Evolutionary conservation across 1,140 invertebrate genomes (phyloP).

Genomic region (Zaprionus taronus): DNA sequence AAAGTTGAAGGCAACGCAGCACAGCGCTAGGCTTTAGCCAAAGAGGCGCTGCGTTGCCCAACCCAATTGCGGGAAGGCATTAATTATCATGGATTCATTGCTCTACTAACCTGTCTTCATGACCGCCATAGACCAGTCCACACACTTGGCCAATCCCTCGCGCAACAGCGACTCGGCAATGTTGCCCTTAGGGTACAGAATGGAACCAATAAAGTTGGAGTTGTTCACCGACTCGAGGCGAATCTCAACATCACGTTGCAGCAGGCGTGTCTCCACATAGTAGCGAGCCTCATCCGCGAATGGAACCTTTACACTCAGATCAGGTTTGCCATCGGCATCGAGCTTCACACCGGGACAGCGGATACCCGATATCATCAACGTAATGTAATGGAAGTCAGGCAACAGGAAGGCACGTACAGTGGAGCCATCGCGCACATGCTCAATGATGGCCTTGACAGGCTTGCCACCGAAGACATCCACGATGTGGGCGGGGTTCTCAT

Average conservation of each 20-base stretch:
- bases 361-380: conserved; percentile 97
- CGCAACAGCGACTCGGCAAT: conserved; percentile 96
- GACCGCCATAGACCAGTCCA: conserved; percentile 98
- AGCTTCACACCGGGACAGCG: conserved; percentile 92
- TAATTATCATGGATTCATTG: neutral
- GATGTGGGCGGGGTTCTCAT: conserved; percentile 93
- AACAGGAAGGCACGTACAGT: conserved; percentile 95
- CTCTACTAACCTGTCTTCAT: conserved; percentile 88
- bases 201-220: conserved; percentile 97
- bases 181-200: conserved; percentile 96
- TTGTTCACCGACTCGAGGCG: conserved; percentile 96
- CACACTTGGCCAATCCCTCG: conserved; percentile 97
- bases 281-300: conserved; percentile 88
- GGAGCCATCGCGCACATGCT: conserved; percentile 98
- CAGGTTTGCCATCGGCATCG: conserved; percentile 88
- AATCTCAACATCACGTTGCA: conserved; percentile 97
- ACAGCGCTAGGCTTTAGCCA: conserved; percentile 50
- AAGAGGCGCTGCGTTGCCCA: conserved; percentile 46
- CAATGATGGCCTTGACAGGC: conserved; percentile 94
- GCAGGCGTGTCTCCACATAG: conserved; percentile 95
- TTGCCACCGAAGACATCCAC: conserved; percentile 92
- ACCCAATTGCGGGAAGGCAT: conserved; percentile 40
- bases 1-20: conserved; percentile 34
- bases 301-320: conserved; percentile 85
- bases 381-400: conserved; percentile 92